Percentiles rank a stretch among this genome's conserved stretches.
Evolutionary conservation across 2,888 invertebrate genomes (phyloP).

Genomic region (Hydrotaea diabolus): DNA sequence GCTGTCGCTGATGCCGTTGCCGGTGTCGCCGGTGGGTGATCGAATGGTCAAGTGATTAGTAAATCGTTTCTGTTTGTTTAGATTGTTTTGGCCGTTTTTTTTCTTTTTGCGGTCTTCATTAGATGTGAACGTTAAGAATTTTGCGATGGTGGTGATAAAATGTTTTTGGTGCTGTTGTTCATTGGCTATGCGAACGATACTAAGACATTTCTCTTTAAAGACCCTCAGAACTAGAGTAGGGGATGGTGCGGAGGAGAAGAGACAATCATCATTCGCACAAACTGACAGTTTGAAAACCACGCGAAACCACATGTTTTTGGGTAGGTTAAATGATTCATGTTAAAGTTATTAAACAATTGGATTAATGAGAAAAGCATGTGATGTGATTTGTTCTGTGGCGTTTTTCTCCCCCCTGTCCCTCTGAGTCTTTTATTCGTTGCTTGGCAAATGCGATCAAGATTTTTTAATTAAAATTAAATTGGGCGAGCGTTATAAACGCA

Average conservation of each 20-base stretch:
- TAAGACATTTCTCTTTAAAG: not conserved
- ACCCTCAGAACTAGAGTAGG: too few species aligned
- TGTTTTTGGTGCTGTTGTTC: not conserved
- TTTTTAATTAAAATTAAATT: conserved; percentile 20
- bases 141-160: conserved; percentile 3
- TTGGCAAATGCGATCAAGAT: conserved; percentile 4
- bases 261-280: not conserved
- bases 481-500: too few species aligned
- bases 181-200: conserved; percentile 40
- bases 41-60: conserved; percentile 26
- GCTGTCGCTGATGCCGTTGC: not conserved
- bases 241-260: not conserved
- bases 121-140: conserved; percentile 20
- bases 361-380: conserved; percentile 38
- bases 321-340: conserved; percentile 57
- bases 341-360: conserved; percentile 46
- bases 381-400: not conserved
- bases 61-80: conserved; percentile 24
- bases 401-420: too few species aligned
- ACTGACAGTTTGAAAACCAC: not conserved
- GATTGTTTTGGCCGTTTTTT: not conserved
- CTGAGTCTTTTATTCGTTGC: not conserved
- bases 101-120: not conserved
- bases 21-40: conserved; percentile 7
- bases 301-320: conserved; percentile 37